Percentiles rank a stretch among this genome's conserved stretches.
These are phyloP conservation scores for Pogona vitticeps DNA, from an alignment of 2,113 vertebrate genomes.

Conservation along the genomic window DNA sequence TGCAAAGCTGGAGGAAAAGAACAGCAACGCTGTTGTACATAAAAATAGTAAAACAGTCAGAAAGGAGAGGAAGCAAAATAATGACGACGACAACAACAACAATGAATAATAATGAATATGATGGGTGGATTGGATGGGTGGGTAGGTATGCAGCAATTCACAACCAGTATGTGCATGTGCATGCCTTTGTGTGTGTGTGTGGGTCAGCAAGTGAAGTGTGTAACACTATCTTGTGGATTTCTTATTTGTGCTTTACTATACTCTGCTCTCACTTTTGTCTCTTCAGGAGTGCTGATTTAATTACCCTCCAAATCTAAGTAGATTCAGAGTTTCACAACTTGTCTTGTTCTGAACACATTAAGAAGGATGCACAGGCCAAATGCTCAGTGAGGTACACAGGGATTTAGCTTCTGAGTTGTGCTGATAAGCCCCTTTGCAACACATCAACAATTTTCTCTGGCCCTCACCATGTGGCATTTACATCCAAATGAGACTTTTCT, in stretches of 20 bases:
- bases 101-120: not conserved
- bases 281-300: not conserved
- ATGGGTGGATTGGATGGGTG: too few species aligned
- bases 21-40: not conserved
- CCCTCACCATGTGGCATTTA: constrained; percentile 67
- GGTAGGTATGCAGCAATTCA: too few species aligned
- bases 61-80: not conserved
- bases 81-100: too few species aligned
- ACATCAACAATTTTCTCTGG: constrained; percentile 56
- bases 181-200: too few species aligned
- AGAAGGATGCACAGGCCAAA: constrained; percentile 71
- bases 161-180: too few species aligned
- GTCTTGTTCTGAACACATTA: constrained; percentile 69
- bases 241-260: not conserved
- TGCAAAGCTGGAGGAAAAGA: not conserved
- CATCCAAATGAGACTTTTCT: constrained; percentile 69
- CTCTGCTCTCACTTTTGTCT: not conserved
- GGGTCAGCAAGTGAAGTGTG: not conserved
- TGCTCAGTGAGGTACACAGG: constrained; percentile 64
- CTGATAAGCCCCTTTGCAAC: constrained; percentile 64
- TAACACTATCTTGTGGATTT: not conserved
- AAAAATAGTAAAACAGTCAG: not conserved
- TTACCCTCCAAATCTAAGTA: constrained; percentile 22
- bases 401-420: constrained; percentile 69
- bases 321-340: constrained; percentile 66